phyloP scores from a whole-genome alignment of 2,888 invertebrate genomes.

The Eupithecia vulgata region DNA sequence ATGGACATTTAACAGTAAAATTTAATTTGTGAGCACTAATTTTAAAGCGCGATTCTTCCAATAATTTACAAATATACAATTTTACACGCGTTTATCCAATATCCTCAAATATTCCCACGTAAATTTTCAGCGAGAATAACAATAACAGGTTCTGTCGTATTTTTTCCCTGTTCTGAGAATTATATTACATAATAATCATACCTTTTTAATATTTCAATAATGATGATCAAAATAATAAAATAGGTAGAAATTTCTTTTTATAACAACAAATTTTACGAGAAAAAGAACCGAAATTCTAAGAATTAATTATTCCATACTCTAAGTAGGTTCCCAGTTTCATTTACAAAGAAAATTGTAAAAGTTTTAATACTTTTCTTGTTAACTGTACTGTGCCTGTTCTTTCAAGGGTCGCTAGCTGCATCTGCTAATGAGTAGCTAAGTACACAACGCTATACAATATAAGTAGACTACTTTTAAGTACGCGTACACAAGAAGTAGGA shows the following conservation, averaged over 20 bases:
- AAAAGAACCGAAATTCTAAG: background rate
- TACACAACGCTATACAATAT: conserved; percentile 27
- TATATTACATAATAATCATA: background rate
- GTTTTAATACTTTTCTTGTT: conserved; percentile 14
- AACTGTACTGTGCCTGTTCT: conserved; percentile 25
- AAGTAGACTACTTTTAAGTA: conserved; percentile 13
- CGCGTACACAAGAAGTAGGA: no score
- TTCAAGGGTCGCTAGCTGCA: conserved; percentile 40
- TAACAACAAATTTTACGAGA: background rate
- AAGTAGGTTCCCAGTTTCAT: background rate
- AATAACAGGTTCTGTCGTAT: background rate
- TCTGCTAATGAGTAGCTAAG: conserved; percentile 45
- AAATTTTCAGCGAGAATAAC: background rate
- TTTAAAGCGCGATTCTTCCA: background rate
- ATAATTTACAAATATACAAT: no score
- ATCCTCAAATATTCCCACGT: background rate
- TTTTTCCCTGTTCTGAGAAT: background rate
- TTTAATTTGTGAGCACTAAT: background rate
- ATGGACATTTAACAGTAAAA: no score
- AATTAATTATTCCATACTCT: conserved; percentile 1
- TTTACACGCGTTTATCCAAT: background rate
- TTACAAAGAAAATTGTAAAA: conserved; percentile 8
- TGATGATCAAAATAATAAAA: background rate
- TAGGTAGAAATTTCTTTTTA: background rate
- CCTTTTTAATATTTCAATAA: background rate